These are phyloP conservation scores for Taphrorychus bicolor DNA, from an alignment of 2,888 invertebrate species.

Conservation along the genomic window DNA sequence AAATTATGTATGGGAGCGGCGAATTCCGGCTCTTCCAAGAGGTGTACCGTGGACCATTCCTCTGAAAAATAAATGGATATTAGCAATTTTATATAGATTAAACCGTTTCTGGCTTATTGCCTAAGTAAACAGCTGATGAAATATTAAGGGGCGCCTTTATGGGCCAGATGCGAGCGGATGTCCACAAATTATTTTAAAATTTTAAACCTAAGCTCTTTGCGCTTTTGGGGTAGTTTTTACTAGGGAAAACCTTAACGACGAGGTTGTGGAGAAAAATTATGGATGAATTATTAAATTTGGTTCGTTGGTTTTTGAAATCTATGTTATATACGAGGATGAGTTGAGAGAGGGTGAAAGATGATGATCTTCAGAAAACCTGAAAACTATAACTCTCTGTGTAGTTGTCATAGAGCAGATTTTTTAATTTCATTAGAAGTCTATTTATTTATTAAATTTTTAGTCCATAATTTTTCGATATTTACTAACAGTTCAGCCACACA, in stretches of 20 bases:
- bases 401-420: too few relatives aligned
- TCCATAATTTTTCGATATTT: too few relatives aligned
- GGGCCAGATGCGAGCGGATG: not conserved
- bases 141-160: not conserved
- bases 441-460: too few relatives aligned
- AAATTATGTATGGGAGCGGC: slow-evolving; percentile 39
- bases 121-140: slow-evolving; percentile 1
- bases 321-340: too few relatives aligned
- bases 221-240: not conserved
- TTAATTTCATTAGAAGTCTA: too few relatives aligned
- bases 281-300: not conserved
- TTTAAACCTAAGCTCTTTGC: not conserved
- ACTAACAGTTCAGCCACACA: too few relatives aligned
- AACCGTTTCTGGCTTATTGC: not conserved
- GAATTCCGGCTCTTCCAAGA: slow-evolving; percentile 38
- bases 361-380: too few relatives aligned
- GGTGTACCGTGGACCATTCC: slow-evolving; percentile 39
- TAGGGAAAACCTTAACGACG: not conserved
- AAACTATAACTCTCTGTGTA: too few relatives aligned
- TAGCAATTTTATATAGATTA: slow-evolving; percentile 12
- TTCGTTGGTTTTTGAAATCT: not conserved
- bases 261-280: not conserved
- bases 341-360: too few relatives aligned
- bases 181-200: not conserved
- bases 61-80: slow-evolving; percentile 40